Conservation (phyloP, 2,797 vertebrate genomes). For the Tenualosa ilisha region DNA sequence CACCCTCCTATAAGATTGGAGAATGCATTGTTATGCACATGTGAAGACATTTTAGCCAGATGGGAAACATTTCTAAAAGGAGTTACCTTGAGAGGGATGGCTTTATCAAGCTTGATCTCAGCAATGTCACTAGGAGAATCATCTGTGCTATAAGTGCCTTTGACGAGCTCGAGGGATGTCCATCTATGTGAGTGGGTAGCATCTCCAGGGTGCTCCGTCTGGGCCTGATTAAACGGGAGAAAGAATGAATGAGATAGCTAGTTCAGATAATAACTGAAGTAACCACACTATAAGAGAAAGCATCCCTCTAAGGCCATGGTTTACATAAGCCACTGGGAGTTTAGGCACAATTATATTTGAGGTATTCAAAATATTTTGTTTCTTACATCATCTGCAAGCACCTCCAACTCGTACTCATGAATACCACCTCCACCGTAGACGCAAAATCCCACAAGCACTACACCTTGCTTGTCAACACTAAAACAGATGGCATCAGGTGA, state of each 20-base stretch:
- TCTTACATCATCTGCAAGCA: conserved; percentile 97
- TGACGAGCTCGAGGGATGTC: conserved; percentile 96
- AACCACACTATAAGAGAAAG: no score
- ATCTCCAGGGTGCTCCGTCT: conserved; percentile 97
- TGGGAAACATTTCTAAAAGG: not conserved
- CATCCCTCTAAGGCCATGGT: no score
- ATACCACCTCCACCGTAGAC: conserved; percentile 98
- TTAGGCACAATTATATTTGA: not conserved
- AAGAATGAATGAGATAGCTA: not conserved
- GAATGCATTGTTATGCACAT: conserved; percentile 28
- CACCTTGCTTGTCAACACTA: conserved; percentile 92
- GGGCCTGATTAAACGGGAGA: conserved; percentile 64
- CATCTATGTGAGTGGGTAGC: conserved; percentile 96
- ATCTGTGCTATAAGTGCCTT: conserved; percentile 98
- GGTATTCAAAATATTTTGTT: not conserved
- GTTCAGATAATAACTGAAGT: no score
- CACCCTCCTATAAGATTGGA: conserved; percentile 81
- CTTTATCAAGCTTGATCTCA: conserved; percentile 97
- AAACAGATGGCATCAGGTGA: conserved; percentile 98
- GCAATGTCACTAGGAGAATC: conserved; percentile 97
- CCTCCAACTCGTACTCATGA: conserved; percentile 97
- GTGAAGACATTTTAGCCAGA: not conserved
- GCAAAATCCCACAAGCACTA: conserved; percentile 95
- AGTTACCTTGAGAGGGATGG: conserved; percentile 94
- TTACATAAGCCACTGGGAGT: not conserved